phyloP scores from a whole-genome alignment of 2,113 vertebrate species.

The Saccopteryx leptura region DNA sequence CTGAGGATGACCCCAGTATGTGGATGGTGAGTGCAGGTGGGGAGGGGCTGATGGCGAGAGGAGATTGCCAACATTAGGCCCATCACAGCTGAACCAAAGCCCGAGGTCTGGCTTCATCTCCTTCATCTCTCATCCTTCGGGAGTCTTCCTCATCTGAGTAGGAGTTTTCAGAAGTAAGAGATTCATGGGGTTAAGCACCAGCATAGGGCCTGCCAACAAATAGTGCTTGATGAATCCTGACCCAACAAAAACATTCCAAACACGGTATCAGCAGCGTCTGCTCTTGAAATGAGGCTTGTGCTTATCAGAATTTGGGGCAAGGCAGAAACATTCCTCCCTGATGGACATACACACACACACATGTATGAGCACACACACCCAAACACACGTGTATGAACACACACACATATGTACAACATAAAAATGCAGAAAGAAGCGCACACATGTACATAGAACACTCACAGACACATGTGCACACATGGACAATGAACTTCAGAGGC shows the following conservation, averaged over 20 bases:
- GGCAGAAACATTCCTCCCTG: not conserved
- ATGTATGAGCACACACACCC: not conserved
- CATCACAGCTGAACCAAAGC: not conserved
- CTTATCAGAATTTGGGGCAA: not conserved
- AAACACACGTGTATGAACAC: not conserved
- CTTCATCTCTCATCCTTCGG: not conserved
- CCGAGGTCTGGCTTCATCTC: not conserved
- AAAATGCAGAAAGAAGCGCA: not conserved
- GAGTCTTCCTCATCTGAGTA: not conserved
- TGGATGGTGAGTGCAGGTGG: not conserved
- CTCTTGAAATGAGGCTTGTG: not conserved
- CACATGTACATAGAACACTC: not conserved
- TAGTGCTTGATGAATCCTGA: not conserved
- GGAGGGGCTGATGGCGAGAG: not conserved
- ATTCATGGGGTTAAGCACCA: not conserved
- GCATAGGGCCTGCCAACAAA: not conserved
- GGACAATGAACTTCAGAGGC: not conserved
- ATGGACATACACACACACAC: not conserved
- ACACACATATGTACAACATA: not conserved
- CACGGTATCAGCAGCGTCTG: not conserved
- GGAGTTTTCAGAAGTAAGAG: not conserved
- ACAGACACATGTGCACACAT: not conserved
- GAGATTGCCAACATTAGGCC: not conserved
- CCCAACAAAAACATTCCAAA: not conserved
- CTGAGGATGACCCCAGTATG: not conserved